Evolutionary conservation across 2,797 vertebrate genomes (phyloP).

Genomic region (Gadopsis marmoratus): DNA sequence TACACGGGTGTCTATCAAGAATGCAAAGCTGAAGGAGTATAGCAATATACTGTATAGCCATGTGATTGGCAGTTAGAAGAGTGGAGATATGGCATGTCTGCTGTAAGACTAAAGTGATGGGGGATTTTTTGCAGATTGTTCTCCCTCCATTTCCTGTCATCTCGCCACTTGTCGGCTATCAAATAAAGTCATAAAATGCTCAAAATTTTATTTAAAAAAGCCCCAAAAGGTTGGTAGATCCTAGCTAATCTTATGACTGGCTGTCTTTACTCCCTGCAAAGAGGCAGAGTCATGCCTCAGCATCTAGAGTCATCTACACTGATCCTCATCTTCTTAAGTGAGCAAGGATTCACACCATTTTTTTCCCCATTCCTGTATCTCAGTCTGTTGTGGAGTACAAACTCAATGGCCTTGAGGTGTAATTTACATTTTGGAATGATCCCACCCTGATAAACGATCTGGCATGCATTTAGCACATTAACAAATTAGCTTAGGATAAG

Average conservation of each 20-base stretch:
- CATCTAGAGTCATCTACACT: neutral
- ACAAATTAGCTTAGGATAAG: neutral
- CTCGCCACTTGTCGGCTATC: neutral
- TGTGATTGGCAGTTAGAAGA: neutral
- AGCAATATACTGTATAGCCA: neutral
- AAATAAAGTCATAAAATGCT: neutral
- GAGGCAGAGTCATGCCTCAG: conserved; percentile 5
- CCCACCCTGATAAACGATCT: neutral
- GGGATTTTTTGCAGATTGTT: neutral
- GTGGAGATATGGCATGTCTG: neutral
- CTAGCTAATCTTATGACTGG: too few relatives aligned
- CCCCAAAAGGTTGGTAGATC: neutral
- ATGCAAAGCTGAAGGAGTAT: neutral
- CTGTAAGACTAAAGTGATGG: neutral
- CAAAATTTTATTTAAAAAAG: neutral
- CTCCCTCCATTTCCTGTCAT: neutral
- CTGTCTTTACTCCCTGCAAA: neutral
- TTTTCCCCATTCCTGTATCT: neutral
- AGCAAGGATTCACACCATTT: conserved; percentile 16
- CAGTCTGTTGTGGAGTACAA: conserved; percentile 3
- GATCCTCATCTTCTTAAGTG: neutral
- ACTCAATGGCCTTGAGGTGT: conserved; percentile 5
- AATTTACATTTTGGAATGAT: conserved; percentile 15
- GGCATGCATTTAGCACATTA: conserved; percentile 10
- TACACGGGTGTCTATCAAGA: neutral